Evolutionary conservation across 2,888 invertebrate species (phyloP).

Genomic region (Arge pagana): DNA sequence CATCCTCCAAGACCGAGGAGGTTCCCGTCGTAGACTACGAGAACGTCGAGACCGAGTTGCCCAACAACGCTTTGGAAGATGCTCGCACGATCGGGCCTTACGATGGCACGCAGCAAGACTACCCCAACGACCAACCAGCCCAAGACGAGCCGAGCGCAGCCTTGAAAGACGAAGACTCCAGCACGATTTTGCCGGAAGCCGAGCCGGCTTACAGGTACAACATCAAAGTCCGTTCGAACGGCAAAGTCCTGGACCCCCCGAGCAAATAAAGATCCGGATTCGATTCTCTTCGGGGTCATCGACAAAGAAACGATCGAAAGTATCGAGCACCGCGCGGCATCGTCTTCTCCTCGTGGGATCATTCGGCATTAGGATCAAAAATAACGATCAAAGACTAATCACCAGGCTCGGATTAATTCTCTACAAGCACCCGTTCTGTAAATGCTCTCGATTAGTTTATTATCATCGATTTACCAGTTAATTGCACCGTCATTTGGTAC

Average conservation of each 20-base stretch:
- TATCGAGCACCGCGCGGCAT: neutral
- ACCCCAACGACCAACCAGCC: slow-evolving; percentile 58
- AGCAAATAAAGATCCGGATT: slow-evolving; percentile 44
- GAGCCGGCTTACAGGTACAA: slow-evolving; percentile 56
- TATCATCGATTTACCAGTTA: slow-evolving; percentile 14
- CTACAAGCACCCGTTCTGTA: too few relatives aligned
- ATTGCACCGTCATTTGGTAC: too few relatives aligned
- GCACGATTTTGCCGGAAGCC: slow-evolving; percentile 53
- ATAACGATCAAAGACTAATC: too few relatives aligned
- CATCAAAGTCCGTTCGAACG: slow-evolving; percentile 55
- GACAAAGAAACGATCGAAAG: neutral
- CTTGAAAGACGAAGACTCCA: slow-evolving; percentile 51
- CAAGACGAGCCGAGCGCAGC: slow-evolving; percentile 58
- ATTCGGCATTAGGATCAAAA: slow-evolving; percentile 15
- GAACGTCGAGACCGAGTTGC: slow-evolving; percentile 37
- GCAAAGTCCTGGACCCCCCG: slow-evolving; percentile 57
- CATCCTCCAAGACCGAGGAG: slow-evolving; percentile 37
- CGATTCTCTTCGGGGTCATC: neutral
- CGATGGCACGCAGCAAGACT: slow-evolving; percentile 61
- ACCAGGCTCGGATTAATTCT: too few relatives aligned
- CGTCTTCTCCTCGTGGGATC: slow-evolving; percentile 13
- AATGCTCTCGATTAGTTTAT: too few relatives aligned
- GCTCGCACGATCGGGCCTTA: slow-evolving; percentile 67
- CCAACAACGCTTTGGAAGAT: slow-evolving; percentile 45
- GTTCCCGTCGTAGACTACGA: slow-evolving; percentile 17